Evolutionary conservation across 2,888 invertebrate species (phyloP), one percentile per base, ranked within the genome.

Genomic region (Rhaphigaster nebulosa): DNA sequence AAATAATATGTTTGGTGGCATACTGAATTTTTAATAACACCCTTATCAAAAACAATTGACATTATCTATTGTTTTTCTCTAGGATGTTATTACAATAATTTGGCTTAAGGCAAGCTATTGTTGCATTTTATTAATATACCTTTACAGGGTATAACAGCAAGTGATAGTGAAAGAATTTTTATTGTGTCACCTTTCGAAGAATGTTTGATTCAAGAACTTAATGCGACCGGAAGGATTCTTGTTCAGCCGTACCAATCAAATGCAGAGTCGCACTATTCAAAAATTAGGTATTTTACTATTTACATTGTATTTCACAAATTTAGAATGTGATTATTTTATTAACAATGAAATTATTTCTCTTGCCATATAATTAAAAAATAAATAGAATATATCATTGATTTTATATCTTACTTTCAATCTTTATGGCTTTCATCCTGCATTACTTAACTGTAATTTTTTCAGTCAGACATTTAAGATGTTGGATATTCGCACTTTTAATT

Each of bases 181-280:
- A 93, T 92, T 91, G 91, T 94, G 76, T 87, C 92, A 13, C 92
- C 93, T 26, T 93, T 92, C 13, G 92, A 93, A n/a, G 91, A 92
- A 84, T 93, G 92, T 34, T 92, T 93, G 1, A 93, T 94, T 88
- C 91, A 93, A 60, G 93, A 93, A 89, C 92, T 94, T 18, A 93
- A 93, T 92, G 93, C 94, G 80, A 93, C 93, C 56, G 94, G 94
- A 70, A 93, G 93, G 90, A 93, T 94, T 91, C 93, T 94, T 90
- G 93, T 94, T 26, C 94, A 94, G 92, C 94, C 94, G 8, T 94
- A 94, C 91, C 94, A 94, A 93, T 94, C 94, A 91, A 93, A 93
- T 91, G 94, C 94, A 6, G 94, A 94, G 93, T 94, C 94, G 52
- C 94, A 94, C 90, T 94, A 93, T 60, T 92, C 92, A 18, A 91